A percentile compares a stretch with the other conserved stretches of the same genome.
These are phyloP conservation scores for Neocloeon triangulifer DNA, from an alignment of 1,140 invertebrate genomes.

Conservation along the genomic window DNA sequence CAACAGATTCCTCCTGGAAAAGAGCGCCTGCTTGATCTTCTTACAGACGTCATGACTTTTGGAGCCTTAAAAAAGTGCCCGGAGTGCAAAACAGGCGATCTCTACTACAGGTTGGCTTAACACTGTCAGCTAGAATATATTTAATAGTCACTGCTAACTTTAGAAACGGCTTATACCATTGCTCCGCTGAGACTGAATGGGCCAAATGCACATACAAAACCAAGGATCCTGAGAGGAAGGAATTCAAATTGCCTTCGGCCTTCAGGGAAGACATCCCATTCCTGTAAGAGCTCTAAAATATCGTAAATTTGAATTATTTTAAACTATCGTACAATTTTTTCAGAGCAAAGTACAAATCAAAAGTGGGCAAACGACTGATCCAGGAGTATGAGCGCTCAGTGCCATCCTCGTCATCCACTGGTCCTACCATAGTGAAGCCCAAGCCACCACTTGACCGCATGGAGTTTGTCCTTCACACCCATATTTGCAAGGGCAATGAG, in stretches of 20 bases:
- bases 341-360: background rate
- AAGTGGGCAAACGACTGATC: background rate
- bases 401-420: conserved; percentile 13
- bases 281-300: conserved; percentile 23
- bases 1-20: conserved; percentile 38
- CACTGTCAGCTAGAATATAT: background rate
- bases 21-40: conserved; percentile 46
- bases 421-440: conserved; percentile 19
- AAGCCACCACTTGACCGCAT: conserved; percentile 50
- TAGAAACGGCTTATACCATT: too few species aligned
- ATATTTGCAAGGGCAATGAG: conserved; percentile 29
- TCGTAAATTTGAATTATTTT: conserved; percentile 5
- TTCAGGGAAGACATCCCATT: conserved; percentile 32
- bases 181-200: conserved; percentile 75
- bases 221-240: conserved; percentile 44
- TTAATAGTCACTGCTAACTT: too few species aligned
- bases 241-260: conserved; percentile 46
- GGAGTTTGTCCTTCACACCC: conserved; percentile 51
- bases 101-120: conserved; percentile 24
- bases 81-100: conserved; percentile 53
- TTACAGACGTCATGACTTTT: conserved; percentile 72
- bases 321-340: background rate
- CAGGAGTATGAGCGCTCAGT: conserved; percentile 10
- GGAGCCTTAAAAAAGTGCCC: conserved; percentile 57
- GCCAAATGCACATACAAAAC: conserved; percentile 59